phyloP scores from a whole-genome alignment of 2,797 vertebrate genomes.

The Potorous gilbertii region DNA sequence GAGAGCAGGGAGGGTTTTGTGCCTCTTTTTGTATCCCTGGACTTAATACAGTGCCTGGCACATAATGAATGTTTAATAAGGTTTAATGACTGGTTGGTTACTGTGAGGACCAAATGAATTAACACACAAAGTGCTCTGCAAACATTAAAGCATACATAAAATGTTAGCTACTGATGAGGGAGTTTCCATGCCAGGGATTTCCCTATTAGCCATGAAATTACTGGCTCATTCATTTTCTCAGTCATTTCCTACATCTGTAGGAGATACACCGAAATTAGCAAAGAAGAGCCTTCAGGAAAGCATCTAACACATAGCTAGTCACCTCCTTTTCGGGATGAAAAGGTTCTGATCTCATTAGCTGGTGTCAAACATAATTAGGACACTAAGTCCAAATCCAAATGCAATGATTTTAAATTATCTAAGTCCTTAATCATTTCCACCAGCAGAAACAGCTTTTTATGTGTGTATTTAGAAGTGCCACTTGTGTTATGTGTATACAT shows the following conservation, averaged over 20 bases:
- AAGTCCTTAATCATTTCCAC: neutral
- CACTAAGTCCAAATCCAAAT: neutral
- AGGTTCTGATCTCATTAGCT: neutral
- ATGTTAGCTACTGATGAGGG: neutral
- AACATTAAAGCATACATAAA: neutral
- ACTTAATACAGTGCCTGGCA: neutral
- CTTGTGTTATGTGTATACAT: neutral
- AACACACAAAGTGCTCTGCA: neutral
- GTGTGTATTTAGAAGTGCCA: neutral
- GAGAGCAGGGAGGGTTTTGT: neutral
- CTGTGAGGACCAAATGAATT: neutral
- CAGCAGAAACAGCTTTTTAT: neutral
- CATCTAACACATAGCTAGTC: neutral
- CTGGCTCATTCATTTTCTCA: neutral
- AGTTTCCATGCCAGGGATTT: neutral
- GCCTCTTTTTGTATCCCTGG: neutral
- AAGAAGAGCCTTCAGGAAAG: neutral
- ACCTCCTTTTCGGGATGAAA: neutral
- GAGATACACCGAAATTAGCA: neutral
- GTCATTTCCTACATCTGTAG: no score
- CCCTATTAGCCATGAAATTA: neutral
- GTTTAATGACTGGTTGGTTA: neutral
- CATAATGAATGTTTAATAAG: neutral
- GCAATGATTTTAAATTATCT: neutral
- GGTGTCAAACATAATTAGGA: neutral